Evolutionary conservation across 1,140 invertebrate genomes (phyloP).

Genomic region (Drosophila orena): DNA sequence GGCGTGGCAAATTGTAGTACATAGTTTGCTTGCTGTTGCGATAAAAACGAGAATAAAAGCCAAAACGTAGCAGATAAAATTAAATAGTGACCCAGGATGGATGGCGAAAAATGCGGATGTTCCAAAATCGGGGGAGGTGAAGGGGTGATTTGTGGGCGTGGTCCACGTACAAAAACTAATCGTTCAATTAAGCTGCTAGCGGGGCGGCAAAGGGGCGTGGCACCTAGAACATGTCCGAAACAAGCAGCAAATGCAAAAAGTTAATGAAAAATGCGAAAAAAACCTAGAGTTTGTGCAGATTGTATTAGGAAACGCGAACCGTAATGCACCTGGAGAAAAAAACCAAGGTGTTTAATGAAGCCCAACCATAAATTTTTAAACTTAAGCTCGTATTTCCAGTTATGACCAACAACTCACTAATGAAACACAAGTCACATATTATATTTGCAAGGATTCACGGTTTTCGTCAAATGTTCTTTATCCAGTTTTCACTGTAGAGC

Average conservation of each 20-base stretch:
- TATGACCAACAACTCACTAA: too few relatives aligned
- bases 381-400: too few relatives aligned
- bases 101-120: slow-evolving; percentile 15
- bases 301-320: slow-evolving; percentile 25
- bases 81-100: slow-evolving; percentile 67
- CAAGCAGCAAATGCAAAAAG: slow-evolving; percentile 64
- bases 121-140: neutral
- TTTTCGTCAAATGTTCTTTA: neutral
- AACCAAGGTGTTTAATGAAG: neutral
- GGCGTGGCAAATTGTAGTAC: slow-evolving; percentile 60
- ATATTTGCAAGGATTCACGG: neutral
- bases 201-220: slow-evolving; percentile 10
- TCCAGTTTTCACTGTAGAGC: neutral
- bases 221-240: slow-evolving; percentile 59
- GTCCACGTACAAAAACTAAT: slow-evolving; percentile 75
- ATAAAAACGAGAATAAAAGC: slow-evolving; percentile 74
- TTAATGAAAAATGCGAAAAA: slow-evolving; percentile 60
- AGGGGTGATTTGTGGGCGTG: slow-evolving; percentile 12
- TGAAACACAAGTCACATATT: neutral
- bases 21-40: slow-evolving; percentile 65
- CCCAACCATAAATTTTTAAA: neutral
- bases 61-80: slow-evolving; percentile 72
- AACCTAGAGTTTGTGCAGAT: slow-evolving; percentile 9
- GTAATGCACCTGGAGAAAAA: slow-evolving; percentile 1
- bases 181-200: slow-evolving; percentile 74